Conservation (phyloP, 2,888 invertebrate genomes). For the Monochamus alternatus region DNA sequence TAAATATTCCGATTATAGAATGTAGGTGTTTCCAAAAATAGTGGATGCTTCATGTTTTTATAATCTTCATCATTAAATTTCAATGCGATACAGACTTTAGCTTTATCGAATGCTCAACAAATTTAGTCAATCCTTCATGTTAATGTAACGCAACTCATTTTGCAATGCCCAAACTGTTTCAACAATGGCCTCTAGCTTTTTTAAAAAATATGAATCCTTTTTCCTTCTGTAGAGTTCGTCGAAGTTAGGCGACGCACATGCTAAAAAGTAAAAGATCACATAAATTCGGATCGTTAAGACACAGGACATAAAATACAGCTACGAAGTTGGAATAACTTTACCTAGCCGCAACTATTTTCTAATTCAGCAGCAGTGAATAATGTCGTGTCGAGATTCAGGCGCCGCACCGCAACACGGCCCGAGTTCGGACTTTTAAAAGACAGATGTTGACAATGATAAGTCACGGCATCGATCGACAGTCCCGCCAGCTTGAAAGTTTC, state of each 20-base stretch:
- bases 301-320: conserved; percentile 10
- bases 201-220: too few species aligned
- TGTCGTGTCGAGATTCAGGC: conserved; percentile 50
- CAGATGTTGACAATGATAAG: conserved; percentile 57
- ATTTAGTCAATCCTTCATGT: too few species aligned
- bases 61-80: too few species aligned
- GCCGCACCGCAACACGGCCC: conserved; percentile 45
- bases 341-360: conserved; percentile 55
- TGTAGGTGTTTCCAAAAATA: too few species aligned
- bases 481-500: conserved; percentile 33
- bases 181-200: too few species aligned
- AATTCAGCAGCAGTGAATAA: conserved; percentile 57
- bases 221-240: neutral
- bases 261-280: conserved; percentile 10
- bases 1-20: too few species aligned
- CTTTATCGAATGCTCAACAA: too few species aligned
- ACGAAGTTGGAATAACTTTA: conserved; percentile 37
- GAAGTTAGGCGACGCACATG: neutral
- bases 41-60: too few species aligned
- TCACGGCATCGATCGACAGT: conserved; percentile 41
- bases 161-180: too few species aligned
- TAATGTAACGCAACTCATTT: too few species aligned
- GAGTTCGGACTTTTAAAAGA: conserved; percentile 51
- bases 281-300: conserved; percentile 24
- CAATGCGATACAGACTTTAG: too few species aligned